Percentiles rank a stretch among this genome's conserved stretches.
These are phyloP conservation scores for Ispidina lecontei DNA, from an alignment of 2,797 vertebrate genomes.

Conservation along the genomic window DNA sequence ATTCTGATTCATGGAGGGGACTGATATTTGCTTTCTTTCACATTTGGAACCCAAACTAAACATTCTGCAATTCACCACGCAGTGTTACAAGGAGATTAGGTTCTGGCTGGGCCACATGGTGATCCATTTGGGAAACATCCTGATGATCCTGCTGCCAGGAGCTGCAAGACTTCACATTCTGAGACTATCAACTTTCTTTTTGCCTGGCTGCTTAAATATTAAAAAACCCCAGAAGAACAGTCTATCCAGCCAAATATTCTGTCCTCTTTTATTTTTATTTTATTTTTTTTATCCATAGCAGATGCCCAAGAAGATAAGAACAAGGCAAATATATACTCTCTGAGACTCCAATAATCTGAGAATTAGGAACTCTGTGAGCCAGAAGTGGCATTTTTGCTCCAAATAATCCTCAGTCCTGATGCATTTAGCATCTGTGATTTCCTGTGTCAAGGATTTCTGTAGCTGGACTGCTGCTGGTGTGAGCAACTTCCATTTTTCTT, in stretches of 20 bases:
- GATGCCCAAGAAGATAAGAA: background rate
- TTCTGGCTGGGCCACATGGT: background rate
- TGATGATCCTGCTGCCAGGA: background rate
- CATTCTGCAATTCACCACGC: background rate
- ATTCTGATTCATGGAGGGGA: background rate
- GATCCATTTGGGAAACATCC: background rate
- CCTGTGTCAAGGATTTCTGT: background rate
- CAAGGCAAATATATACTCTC: background rate
- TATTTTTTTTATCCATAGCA: background rate
- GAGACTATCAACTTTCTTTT: background rate
- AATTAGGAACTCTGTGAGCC: background rate
- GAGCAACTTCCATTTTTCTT: background rate
- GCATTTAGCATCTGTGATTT: background rate
- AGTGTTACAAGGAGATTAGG: background rate
- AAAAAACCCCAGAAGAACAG: fast-evolving
- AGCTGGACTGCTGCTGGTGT: background rate
- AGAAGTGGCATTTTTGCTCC: background rate
- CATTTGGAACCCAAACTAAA: background rate
- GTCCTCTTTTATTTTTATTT: background rate
- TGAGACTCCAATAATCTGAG: background rate
- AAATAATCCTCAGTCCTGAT: background rate
- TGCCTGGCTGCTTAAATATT: background rate
- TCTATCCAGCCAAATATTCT: background rate
- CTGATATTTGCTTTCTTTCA: conserved; percentile 10
- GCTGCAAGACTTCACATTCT: background rate